A percentile compares a stretch with the other conserved stretches of the same genome.
Conservation (phyloP, 2,888 invertebrate genomes). For the Phorcus lineatus region DNA sequence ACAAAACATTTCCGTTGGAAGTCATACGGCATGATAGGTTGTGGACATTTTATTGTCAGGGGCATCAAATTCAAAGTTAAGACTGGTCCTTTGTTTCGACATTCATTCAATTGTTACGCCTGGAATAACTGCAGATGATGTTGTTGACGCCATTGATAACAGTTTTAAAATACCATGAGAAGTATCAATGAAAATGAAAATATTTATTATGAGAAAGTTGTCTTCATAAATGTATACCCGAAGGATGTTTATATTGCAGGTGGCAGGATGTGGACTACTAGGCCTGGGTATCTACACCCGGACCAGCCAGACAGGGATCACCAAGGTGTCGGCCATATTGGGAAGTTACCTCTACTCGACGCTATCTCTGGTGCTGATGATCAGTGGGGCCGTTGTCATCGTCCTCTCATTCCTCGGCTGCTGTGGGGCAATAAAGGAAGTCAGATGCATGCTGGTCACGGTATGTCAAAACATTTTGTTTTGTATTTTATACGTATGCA, state of each 20-base stretch:
- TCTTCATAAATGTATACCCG: not conserved
- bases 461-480: conserved; percentile 79
- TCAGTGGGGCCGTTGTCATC: conserved; percentile 87
- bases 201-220: no score
- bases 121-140: not conserved
- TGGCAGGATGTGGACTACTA: conserved; percentile 77
- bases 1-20: no score
- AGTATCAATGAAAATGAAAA: no score
- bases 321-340: conserved; percentile 81
- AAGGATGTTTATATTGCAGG: conserved; percentile 42
- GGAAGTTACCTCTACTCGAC: conserved; percentile 92
- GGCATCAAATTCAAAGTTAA: no score
- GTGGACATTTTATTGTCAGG: no score
- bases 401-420: conserved; percentile 93
- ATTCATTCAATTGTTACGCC: not conserved
- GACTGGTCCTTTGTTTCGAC: no score
- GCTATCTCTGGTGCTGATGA: conserved; percentile 88
- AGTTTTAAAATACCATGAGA: no score
- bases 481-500: no score
- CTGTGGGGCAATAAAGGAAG: conserved; percentile 93
- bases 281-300: conserved; percentile 90
- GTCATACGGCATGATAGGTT: no score
- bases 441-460: conserved; percentile 93
- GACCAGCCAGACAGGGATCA: conserved; percentile 88
- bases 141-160: no score